phyloP scores from a whole-genome alignment of 1,140 invertebrate genomes.

The Euglossa dilemma region DNA sequence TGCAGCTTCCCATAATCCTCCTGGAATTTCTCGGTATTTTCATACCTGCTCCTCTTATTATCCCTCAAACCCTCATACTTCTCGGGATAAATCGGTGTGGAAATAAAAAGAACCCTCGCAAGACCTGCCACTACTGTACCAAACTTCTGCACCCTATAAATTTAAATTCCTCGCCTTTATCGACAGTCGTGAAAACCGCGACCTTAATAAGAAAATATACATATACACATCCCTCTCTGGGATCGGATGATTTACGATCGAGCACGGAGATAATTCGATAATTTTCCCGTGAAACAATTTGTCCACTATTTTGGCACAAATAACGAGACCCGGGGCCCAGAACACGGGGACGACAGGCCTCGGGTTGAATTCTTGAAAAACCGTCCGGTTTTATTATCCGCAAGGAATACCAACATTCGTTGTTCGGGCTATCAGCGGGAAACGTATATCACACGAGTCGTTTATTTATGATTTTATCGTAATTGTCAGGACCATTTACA shows the following conservation, averaged over 20 bases:
- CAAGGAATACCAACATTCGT: neutral
- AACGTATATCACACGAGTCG: neutral
- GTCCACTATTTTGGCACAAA: neutral
- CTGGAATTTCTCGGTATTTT: neutral
- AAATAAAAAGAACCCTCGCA: neutral
- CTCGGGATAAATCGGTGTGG: neutral
- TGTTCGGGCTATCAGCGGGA: neutral
- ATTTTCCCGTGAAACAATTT: neutral
- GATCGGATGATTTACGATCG: neutral
- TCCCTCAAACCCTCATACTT: neutral
- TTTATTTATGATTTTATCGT: slow-evolving; percentile 27
- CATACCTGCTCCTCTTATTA: neutral
- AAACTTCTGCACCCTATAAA: neutral
- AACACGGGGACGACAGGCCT: neutral
- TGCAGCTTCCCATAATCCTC: neutral
- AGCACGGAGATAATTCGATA: neutral
- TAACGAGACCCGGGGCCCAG: neutral
- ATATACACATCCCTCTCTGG: no score
- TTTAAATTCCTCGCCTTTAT: neutral
- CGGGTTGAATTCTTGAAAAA: neutral
- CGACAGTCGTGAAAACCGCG: neutral
- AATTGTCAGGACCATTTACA: slow-evolving; percentile 12
- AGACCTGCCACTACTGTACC: no score
- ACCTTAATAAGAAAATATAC: no score
- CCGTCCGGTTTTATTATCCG: neutral